phyloP scores from a whole-genome alignment of 2,113 vertebrate genomes.

The Malurus melanocephalus region DNA sequence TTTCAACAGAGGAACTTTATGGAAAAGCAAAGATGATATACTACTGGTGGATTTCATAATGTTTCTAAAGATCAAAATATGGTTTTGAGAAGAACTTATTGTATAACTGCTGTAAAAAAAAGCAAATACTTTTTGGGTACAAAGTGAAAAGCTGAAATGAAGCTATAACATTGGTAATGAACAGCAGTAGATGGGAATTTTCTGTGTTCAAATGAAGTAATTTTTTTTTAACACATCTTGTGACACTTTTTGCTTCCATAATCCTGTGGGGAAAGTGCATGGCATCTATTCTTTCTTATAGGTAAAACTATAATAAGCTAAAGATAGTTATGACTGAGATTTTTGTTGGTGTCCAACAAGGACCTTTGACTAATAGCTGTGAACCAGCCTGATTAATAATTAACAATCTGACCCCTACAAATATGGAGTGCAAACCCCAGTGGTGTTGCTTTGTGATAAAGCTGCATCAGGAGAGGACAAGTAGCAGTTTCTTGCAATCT shows the following conservation, averaged over 20 bases:
- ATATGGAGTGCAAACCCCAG: background rate
- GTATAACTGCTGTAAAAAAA: background rate
- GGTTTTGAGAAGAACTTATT: background rate
- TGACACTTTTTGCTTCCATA: background rate
- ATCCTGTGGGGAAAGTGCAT: background rate
- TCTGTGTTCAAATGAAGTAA: background rate
- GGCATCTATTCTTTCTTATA: background rate
- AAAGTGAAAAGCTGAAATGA: background rate
- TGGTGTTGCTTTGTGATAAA: background rate
- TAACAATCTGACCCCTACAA: background rate
- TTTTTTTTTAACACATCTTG: background rate
- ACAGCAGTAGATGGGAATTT: background rate
- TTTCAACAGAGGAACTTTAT: background rate
- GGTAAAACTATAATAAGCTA: background rate
- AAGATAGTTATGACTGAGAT: background rate
- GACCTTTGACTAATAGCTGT: background rate
- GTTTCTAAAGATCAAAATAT: background rate
- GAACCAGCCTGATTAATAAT: background rate
- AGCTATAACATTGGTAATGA: background rate
- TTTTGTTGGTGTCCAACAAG: background rate
- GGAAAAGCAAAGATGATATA: background rate
- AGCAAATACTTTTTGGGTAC: background rate
- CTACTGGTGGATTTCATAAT: background rate
- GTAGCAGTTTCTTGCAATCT: background rate
- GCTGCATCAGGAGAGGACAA: background rate